Base-by-base conservation (phyloP, 92 coral and sea anemone genomes). In the Umimayanthus chanpuru region DNA sequence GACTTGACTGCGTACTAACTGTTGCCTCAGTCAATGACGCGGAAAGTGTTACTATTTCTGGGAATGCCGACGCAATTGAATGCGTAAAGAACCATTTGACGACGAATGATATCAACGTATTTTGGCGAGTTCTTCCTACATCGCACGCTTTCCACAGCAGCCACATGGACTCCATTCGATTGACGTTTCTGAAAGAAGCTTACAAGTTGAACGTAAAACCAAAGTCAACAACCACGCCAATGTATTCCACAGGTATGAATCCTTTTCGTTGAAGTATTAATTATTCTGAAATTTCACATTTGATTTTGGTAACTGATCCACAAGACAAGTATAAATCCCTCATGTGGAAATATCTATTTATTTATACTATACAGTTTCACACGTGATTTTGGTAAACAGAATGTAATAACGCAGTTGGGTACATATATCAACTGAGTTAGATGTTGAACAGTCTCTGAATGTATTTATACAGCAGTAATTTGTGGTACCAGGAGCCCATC, bases 71-170 rank as follows among this genome's bases (percentile, higher is more conserved):
- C 15, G 86, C 95, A 5, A 81, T 93, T 39, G 88, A 91, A 4
- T 10, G 76, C 38, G 79, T 93, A 29, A 90, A 85, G 28, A 53
- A 67, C 5, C 86, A 93, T 72, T 53, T 93, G 7, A 40, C 20
- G 6, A 12, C 50, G 18, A 50, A 81, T 43, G 61, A 43, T 50
- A 41, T 61, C 9, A 65, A 79, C 23, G 89, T 82, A 8, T 91
- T 91, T 76, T 93, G 92, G 93, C 85, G 88, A 79, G 79, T 74
- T 10, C 92, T 93, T 43, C 81, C 80, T 18, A 93, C 95, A 6
- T 66, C 90, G 40, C 92, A 93, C 58, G 93, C 95, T 18, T 93
- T 91, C 73, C 95, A 93, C 66, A 93, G 94, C 90, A 58, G 21
- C 21, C 88, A 91, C 56, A 89, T 93, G 94, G 94, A 90, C 18